These are phyloP conservation scores for Pandemis heparana DNA, from an alignment of 2,888 invertebrate species.

Conservation along the genomic window DNA sequence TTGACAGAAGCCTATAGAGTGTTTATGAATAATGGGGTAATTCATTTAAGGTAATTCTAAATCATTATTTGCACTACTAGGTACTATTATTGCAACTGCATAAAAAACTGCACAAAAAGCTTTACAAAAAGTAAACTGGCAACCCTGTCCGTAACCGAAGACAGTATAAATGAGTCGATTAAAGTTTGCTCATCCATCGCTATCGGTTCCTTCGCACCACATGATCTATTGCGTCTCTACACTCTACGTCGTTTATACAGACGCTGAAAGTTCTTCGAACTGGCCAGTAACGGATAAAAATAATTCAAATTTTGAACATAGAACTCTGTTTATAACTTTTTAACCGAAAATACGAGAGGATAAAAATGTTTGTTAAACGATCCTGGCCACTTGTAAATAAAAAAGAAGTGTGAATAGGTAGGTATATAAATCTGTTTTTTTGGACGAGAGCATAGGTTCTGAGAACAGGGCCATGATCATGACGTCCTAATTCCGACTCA, in stretches of 20 bases:
- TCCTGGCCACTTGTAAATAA: neutral
- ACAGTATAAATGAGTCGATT: conserved; percentile 40
- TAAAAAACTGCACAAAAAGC: too few relatives aligned
- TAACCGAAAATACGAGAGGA: neutral
- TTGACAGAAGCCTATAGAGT: too few relatives aligned
- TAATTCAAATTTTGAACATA: neutral
- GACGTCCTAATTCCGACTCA: too few relatives aligned
- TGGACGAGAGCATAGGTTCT: too few relatives aligned
- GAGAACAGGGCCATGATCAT: neutral
- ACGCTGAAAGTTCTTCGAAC: neutral
- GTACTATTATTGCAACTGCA: too few relatives aligned
- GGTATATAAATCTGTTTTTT: neutral
- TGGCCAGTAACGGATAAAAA: neutral
- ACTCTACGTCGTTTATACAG: neutral
- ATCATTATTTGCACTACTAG: too few relatives aligned
- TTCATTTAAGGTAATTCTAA: too few relatives aligned
- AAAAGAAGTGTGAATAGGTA: neutral
- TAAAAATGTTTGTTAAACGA: neutral
- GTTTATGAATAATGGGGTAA: too few relatives aligned
- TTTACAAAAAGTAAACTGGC: neutral
- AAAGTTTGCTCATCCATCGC: conserved; percentile 40
- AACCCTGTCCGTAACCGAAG: conserved; percentile 28
- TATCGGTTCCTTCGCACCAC: conserved; percentile 17
- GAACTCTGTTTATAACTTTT: neutral
- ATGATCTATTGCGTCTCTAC: conserved; percentile 24